A percentile compares a stretch with the other conserved stretches of the same genome.
These are phyloP conservation scores for Astyanax mexicanus DNA, from an alignment of 2,797 vertebrate species.

Conservation along the genomic window DNA sequence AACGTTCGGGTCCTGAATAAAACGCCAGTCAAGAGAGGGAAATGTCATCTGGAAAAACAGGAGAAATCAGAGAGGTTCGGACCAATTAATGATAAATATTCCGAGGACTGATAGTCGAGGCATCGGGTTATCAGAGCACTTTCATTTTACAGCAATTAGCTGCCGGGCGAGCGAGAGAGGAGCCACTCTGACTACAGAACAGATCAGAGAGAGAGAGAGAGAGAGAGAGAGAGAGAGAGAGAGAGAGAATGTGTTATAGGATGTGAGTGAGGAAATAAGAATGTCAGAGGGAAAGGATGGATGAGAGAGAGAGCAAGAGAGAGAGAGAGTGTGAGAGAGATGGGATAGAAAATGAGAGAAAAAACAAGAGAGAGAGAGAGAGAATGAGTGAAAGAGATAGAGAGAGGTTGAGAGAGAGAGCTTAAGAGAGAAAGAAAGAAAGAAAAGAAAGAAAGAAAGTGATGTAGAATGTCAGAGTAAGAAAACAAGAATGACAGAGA, in stretches of 20 bases:
- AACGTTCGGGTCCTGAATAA: conserved; percentile 59
- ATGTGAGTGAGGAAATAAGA: too few relatives aligned
- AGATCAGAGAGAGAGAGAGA: conserved; percentile 32
- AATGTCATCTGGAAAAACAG: conserved; percentile 66
- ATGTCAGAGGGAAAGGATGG: too few relatives aligned
- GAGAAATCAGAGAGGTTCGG: conserved; percentile 50
- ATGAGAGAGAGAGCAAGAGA: conserved; percentile 28
- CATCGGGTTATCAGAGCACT: conserved; percentile 67
- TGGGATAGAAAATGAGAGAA: too few relatives aligned
- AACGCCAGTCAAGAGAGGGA: conserved; percentile 72
- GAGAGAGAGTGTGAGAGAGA: background rate
- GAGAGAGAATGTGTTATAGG: too few relatives aligned
- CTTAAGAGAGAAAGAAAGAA: conserved; percentile 26
- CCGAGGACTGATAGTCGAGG: conserved; percentile 57
- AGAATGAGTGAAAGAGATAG: background rate
- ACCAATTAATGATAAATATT: conserved; percentile 75
- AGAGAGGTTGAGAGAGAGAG: too few relatives aligned
- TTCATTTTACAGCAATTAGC: conserved; percentile 73
- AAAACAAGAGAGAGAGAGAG: conserved; percentile 36
- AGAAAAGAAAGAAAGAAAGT: background rate
- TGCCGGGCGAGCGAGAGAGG: conserved; percentile 44
- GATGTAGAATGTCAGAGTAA: too few relatives aligned
- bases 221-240: background rate
- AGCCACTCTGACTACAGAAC: conserved; percentile 62
- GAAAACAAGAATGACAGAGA: too few relatives aligned